phyloP scores from a whole-genome alignment of 2,797 vertebrate species.

The Scolopax bukidnonensis region DNA sequence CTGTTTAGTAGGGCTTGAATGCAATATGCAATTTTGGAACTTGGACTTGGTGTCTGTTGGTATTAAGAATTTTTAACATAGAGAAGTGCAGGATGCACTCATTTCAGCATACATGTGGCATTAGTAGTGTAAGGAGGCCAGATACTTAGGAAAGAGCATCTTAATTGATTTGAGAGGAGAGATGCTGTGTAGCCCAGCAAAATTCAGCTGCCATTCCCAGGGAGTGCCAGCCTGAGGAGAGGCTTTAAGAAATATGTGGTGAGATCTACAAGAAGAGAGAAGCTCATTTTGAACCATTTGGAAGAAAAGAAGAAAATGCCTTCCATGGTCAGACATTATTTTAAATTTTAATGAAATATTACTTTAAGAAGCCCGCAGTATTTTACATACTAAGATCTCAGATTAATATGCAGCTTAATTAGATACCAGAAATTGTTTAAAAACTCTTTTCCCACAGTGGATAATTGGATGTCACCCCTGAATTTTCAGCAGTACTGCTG shows the following conservation, averaged over 20 bases:
- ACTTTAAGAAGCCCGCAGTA: not conserved
- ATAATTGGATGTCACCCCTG: not conserved
- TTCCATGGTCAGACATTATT: not conserved
- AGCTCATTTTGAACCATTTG: not conserved
- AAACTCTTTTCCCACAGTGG: not conserved
- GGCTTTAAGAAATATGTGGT: not conserved
- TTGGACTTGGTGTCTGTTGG: not conserved
- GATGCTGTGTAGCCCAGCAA: not conserved
- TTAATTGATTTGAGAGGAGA: not conserved
- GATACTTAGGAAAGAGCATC: not conserved
- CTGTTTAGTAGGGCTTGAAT: not conserved
- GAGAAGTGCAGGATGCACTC: not conserved
- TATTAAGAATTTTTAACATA: not conserved
- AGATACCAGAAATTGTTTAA: not conserved
- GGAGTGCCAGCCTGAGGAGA: not conserved
- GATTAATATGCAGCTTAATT: not conserved
- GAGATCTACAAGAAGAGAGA: not conserved
- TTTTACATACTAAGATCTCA: not conserved
- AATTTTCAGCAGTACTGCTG: not conserved
- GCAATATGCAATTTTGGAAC: not conserved
- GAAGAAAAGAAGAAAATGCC: not conserved
- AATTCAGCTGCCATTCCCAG: not conserved
- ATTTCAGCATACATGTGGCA: not conserved
- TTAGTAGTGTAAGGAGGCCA: not conserved
- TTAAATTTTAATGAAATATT: not conserved